phyloP scores from a whole-genome alignment of 2,797 vertebrate genomes.

The Chromis chromis region DNA sequence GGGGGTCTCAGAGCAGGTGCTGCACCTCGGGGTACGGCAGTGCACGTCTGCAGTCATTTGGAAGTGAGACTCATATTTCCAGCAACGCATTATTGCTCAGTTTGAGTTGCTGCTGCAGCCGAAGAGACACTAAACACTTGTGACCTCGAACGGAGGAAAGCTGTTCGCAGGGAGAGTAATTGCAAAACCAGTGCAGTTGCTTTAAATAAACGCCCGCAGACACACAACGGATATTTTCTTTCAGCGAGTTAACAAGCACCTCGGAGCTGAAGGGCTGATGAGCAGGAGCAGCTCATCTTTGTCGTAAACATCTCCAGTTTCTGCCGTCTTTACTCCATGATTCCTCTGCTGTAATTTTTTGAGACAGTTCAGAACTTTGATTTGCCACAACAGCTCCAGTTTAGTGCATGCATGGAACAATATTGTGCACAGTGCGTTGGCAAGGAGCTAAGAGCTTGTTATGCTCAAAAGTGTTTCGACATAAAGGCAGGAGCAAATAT shows the following conservation, averaged over 20 bases:
- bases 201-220: constrained; percentile 33
- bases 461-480: too few species aligned
- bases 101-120: neutral
- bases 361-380: neutral
- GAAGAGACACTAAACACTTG: constrained; percentile 1
- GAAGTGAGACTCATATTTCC: constrained; percentile 19
- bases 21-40: constrained; percentile 49
- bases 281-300: constrained; percentile 16
- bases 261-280: neutral
- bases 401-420: neutral
- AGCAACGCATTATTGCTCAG: constrained; percentile 8
- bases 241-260: constrained; percentile 31
- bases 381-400: neutral
- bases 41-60: constrained; percentile 47
- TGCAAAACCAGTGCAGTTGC: constrained; percentile 10
- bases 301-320: constrained; percentile 16
- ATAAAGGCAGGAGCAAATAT: too few species aligned
- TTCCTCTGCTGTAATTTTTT: neutral
- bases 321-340: constrained; percentile 49
- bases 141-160: constrained; percentile 13
- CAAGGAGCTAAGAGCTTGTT: neutral
- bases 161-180: constrained; percentile 26
- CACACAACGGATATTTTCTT: constrained; percentile 27
- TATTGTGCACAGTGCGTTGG: neutral
- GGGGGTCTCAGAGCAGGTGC: constrained; percentile 65